These are phyloP conservation scores for Troides aeacus DNA, from an alignment of 2,888 invertebrate genomes.

Conservation along the genomic window DNA sequence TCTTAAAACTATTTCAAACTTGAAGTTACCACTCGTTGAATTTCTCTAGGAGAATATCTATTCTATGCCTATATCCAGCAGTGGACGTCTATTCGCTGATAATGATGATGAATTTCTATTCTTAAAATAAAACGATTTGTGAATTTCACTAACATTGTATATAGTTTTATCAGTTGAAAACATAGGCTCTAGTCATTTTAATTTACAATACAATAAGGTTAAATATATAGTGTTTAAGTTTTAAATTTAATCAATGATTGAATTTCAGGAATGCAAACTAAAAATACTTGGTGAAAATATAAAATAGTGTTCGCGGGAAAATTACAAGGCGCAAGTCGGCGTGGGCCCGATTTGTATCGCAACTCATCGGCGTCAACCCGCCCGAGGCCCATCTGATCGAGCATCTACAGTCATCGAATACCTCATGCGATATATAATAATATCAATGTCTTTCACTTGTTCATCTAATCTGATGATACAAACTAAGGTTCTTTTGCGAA, in stretches of 20 bases:
- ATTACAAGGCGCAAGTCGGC: conserved; percentile 54
- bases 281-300: conserved; percentile 28
- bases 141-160: no score
- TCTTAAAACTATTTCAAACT: conserved; percentile 20
- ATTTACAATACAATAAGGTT: no score
- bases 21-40: conserved; percentile 4
- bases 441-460: conserved; percentile 54
- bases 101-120: no score
- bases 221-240: no score
- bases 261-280: background rate
- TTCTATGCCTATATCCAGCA: background rate
- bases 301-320: conserved; percentile 40
- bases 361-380: conserved; percentile 65
- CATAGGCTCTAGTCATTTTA: no score
- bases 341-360: conserved; percentile 58
- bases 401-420: conserved; percentile 54
- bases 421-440: conserved; percentile 62
- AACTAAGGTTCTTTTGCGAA: background rate
- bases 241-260: no score
- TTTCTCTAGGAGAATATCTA: conserved; percentile 2
- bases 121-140: background rate
- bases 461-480: conserved; percentile 31
- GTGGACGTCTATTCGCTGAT: no score
- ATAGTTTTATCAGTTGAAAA: no score
- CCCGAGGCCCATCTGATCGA: conserved; percentile 63